Evolutionary conservation across 2,113 vertebrate genomes (phyloP), one percentile per base, ranked within the genome.

Genomic region (Mastomys natalensis): DNA sequence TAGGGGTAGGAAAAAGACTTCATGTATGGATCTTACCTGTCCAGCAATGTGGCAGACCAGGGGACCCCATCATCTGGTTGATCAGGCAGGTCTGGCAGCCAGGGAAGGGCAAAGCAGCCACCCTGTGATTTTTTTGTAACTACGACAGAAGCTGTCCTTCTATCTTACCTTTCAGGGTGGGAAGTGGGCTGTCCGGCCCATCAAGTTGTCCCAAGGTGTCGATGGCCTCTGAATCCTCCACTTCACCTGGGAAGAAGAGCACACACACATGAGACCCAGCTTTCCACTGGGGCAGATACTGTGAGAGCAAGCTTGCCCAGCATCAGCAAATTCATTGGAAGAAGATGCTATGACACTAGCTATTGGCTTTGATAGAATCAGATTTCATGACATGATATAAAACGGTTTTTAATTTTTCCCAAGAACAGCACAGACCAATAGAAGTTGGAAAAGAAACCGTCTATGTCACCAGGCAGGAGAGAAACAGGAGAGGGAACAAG

Each of bases 161-260:
- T 29, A 0, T 43, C 62, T 98, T 98, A 99, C 99, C 99, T 99
- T 99, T 98, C 48, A 98, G 97, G 81, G 99, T 99, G 77, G 99
- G 99, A 96, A 99, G 62, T 48, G 98, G 98, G 96, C 98, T 98
- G 51, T 99, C 98, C 45, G 98, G 98, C 96, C 98, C 98, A 94
- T 99, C 99, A 1, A 97, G 97, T 60, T 99, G 98, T 95, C 98
- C 98, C 98, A 99, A 97, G 12, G 98, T 95, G 90, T 99, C 98
- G 62, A 95, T 98, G 7, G 98, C 95, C 93, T 99, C 98, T 1
- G 98, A 97, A 87, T 98, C 97, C 93, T 98, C 98, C 91, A 96
- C 96, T 95, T 99, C 99, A 94, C 99, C 99, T 98, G 77, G 11
- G 12, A 70, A 92, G 96, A 92, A 95, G 95, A 92, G 58, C 96